Conservation (phyloP, 1,140 invertebrate species). For the Aethina tumida region DNA sequence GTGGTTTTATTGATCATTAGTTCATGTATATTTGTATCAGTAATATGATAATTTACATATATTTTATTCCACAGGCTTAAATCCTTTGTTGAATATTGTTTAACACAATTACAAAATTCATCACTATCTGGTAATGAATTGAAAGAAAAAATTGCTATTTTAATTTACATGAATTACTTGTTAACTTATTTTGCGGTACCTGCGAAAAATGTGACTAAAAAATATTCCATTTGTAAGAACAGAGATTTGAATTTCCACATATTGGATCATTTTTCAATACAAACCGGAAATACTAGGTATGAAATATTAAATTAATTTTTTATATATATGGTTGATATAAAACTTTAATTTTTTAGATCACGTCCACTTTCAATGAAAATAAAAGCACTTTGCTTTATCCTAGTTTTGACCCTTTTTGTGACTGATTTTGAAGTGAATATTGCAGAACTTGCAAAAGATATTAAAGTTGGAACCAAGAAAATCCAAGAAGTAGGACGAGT, state of each 20-base stretch:
- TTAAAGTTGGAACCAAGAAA: constrained; percentile 38
- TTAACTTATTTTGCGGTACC: constrained; percentile 33
- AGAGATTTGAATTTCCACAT: constrained; percentile 33
- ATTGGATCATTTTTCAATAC: constrained; percentile 36
- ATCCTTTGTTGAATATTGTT: constrained; percentile 3
- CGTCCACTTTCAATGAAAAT: constrained; percentile 39
- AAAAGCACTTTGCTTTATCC: constrained; percentile 39
- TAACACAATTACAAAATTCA: constrained; percentile 8
- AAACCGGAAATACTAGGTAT: constrained; percentile 8
- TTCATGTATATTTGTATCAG: background rate
- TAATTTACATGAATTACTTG: constrained; percentile 38
- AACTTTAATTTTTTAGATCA: constrained; percentile 31
- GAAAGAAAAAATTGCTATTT: constrained; percentile 21
- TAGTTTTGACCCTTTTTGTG: constrained; percentile 37
- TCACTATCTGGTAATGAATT: constrained; percentile 3
- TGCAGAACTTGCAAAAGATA: constrained; percentile 33
- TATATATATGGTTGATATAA: constrained; percentile 1
- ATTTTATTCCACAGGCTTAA: constrained; percentile 5
- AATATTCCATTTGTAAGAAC: constrained; percentile 27
- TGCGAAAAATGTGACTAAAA: constrained; percentile 32
- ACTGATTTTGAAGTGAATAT: constrained; percentile 36
- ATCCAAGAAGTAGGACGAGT: constrained; percentile 35
- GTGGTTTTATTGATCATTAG: constrained; percentile 5
- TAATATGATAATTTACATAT: background rate
- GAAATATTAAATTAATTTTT: constrained; percentile 4